A percentile compares a stretch with the other conserved stretches of the same genome.
phyloP scores from a whole-genome alignment of 2,113 vertebrate species.

The Mustelus asterias region DNA sequence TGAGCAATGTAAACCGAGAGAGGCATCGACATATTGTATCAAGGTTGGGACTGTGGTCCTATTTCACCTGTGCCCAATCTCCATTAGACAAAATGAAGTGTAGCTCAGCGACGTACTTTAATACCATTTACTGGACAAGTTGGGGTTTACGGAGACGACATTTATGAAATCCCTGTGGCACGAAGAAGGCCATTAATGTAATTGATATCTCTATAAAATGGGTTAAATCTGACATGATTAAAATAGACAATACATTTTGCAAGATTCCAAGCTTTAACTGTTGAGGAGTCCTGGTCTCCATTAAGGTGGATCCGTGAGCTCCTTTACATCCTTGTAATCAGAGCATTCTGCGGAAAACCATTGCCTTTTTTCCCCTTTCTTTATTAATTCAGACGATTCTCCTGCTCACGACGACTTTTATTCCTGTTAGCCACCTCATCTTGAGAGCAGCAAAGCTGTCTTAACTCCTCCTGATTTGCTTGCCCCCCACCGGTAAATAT shows the following conservation, averaged over 20 bases:
- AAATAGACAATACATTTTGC: conserved; percentile 32
- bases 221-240: conserved; percentile 35
- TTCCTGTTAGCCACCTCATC: background rate
- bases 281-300: background rate
- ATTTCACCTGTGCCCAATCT: background rate
- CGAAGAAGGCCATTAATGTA: conserved; percentile 32
- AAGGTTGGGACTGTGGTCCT: background rate
- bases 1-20: background rate
- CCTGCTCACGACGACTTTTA: background rate
- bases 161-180: conserved; percentile 10
- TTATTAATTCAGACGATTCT: background rate
- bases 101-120: background rate
- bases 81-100: background rate
- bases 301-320: background rate
- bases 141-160: conserved; percentile 5
- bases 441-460: background rate
- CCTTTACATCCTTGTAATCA: background rate
- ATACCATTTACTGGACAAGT: conserved; percentile 23
- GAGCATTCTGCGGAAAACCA: background rate
- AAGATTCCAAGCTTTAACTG: conserved; percentile 22
- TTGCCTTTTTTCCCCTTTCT: background rate
- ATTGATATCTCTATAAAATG: conserved; percentile 38
- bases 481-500: background rate
- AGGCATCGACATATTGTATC: background rate
- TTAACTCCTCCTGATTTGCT: background rate